These are phyloP conservation scores for Malurus elegans DNA, from an alignment of 2,113 vertebrate genomes.

Conservation along the genomic window DNA sequence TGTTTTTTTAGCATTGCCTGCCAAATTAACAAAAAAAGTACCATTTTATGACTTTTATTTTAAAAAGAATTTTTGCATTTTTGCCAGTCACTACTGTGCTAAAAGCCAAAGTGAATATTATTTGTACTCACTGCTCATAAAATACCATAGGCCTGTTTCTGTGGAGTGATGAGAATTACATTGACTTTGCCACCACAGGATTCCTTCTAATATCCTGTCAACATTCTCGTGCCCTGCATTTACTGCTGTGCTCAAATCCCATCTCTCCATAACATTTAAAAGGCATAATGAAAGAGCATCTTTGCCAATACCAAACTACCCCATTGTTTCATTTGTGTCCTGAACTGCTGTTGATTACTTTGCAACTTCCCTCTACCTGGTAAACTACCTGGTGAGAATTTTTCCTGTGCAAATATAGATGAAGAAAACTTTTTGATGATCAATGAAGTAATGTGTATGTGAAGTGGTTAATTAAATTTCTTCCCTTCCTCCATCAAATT, in stretches of 20 bases:
- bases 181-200: conserved; percentile 12
- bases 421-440: conserved; percentile 14
- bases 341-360: not conserved
- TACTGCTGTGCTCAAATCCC: conserved; percentile 17
- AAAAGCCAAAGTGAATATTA: conserved; percentile 20
- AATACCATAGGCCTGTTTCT: not conserved
- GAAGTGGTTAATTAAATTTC: not conserved
- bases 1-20: not conserved
- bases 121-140: not conserved
- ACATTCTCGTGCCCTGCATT: not conserved
- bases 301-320: not conserved
- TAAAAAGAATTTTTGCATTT: not conserved
- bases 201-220: conserved; percentile 29
- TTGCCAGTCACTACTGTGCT: not conserved
- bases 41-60: not conserved
- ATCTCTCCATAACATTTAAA: not conserved
- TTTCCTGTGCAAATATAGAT: not conserved
- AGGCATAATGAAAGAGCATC: not conserved
- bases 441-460: not conserved
- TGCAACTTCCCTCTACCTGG: not conserved
- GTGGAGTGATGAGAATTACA: not conserved
- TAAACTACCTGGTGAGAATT: not conserved
- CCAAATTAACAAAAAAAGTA: not conserved
- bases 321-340: not conserved
- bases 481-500: not conserved